These are phyloP conservation scores for Odontesthes bonariensis DNA, from an alignment of 2,113 vertebrate species.

Conservation along the genomic window DNA sequence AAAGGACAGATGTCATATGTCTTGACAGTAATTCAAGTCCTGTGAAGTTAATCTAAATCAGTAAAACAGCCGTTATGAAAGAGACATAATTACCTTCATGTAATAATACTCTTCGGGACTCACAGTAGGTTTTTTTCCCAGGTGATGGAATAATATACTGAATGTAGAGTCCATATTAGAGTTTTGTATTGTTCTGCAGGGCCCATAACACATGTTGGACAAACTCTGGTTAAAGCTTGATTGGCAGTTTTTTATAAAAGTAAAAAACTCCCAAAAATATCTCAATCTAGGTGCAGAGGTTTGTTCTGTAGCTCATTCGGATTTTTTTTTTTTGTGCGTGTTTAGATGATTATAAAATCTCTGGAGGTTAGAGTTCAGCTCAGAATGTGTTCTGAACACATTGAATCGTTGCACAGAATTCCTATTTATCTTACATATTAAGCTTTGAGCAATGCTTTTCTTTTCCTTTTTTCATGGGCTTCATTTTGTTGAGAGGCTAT, in stretches of 20 bases:
- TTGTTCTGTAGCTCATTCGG: constrained; percentile 2
- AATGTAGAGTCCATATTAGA: background rate
- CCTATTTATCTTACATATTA: constrained; percentile 7
- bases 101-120: background rate
- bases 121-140: background rate
- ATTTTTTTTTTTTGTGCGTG: background rate
- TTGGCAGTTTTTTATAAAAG: background rate
- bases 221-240: background rate
- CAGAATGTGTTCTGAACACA: constrained; percentile 4
- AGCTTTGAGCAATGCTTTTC: constrained; percentile 4
- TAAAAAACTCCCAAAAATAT: background rate
- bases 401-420: constrained; percentile 10
- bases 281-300: background rate
- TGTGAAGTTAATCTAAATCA: constrained; percentile 20
- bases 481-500: background rate
- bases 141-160: background rate
- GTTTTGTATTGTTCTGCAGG: background rate
- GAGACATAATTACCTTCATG: constrained; percentile 4
- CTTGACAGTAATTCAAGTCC: constrained; percentile 54
- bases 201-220: background rate
- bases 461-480: constrained; percentile 12
- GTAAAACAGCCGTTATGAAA: constrained; percentile 34
- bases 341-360: too few relatives aligned
- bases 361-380: background rate
- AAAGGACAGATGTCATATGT: constrained; percentile 49